Conservation (phyloP, 2,888 invertebrate species). For the Mythimna loreyi region DNA sequence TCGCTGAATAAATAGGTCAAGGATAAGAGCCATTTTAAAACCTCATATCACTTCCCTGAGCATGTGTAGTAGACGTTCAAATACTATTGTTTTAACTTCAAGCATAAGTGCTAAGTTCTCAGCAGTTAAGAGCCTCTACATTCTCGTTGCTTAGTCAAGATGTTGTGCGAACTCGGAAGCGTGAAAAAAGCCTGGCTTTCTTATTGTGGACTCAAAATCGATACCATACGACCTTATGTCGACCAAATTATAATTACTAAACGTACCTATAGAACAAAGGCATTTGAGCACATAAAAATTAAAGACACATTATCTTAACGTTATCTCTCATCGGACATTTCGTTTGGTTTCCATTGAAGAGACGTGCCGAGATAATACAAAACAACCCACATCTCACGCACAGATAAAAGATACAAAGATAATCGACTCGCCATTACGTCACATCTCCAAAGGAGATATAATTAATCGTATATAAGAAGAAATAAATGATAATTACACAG, state of each 20-base stretch:
- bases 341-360: constrained; percentile 55
- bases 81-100: constrained; percentile 44
- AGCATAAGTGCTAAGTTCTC: constrained; percentile 45
- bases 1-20: neutral
- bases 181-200: constrained; percentile 19
- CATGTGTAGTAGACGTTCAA: constrained; percentile 7
- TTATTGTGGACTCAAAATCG: constrained; percentile 21
- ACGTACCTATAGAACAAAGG: constrained; percentile 13
- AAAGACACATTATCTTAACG: constrained; percentile 52
- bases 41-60: neutral
- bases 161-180: constrained; percentile 20
- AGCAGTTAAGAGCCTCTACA: constrained; percentile 8
- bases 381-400: constrained; percentile 52
- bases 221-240: constrained; percentile 6
- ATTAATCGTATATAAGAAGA: constrained; percentile 76
- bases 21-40: constrained; percentile 1
- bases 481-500: constrained; percentile 68
- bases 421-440: constrained; percentile 68
- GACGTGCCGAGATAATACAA: constrained; percentile 69
- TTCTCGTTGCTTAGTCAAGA: constrained; percentile 24
- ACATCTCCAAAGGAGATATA: constrained; percentile 73
- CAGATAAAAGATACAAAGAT: constrained; percentile 72
- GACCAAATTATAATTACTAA: constrained; percentile 20
- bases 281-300: constrained; percentile 31
- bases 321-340: constrained; percentile 64